Evolutionary conservation across 92 coral and sea anemone genomes (phyloP), one percentile per base, ranked within the genome.

Genomic region (Plumapathes pennacea): DNA sequence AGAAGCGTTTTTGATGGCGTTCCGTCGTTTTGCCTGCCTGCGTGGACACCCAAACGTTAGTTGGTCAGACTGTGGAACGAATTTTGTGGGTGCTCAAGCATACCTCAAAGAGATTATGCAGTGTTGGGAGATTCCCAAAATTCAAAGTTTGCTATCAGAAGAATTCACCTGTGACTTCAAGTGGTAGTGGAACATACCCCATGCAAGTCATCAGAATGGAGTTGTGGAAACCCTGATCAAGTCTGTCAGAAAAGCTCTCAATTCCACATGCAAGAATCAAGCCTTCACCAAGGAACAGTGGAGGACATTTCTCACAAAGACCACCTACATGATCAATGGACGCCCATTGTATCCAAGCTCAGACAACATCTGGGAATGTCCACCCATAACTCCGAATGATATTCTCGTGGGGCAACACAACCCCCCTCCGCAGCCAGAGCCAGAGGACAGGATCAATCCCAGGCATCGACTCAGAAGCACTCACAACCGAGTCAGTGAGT

Each of bases 171-270:
- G 89, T 36, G 84, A 82, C 14, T 76, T 82, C 60, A 63, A 62
- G 52, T 82, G 89, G 89, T 44, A 15, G 13, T 83, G 71, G 72
- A 83, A 83, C 34, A 34, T 58, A 0, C 90, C 84, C 2, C 60
- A 39, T 30, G 85, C 90, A 34, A 83, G 84, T 44, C 80, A 83
- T 45, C 80, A 76, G 38, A 83, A 83, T 27, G 89, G 89, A 24
- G 71, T 62, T 11, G 58, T 62, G 0, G 82, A 80, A 32, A 13
- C 46, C 37, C 56, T 80, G 2, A 76, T 83, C 55, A 83, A 63
- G 45, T 83, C 90, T 14, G 90, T 83, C 4, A 66, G 90, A 15
- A 80, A 83, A 32, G 85, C 84, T 3, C 27, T 83, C 4, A 67
- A 69, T 49, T 41, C 43, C 27, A 64, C 71, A 33, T 77, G 90